These are phyloP conservation scores for Geodia barretti DNA, from an alignment of 37 sponge, comb jelly and placozoan species.

Conservation along the genomic window DNA sequence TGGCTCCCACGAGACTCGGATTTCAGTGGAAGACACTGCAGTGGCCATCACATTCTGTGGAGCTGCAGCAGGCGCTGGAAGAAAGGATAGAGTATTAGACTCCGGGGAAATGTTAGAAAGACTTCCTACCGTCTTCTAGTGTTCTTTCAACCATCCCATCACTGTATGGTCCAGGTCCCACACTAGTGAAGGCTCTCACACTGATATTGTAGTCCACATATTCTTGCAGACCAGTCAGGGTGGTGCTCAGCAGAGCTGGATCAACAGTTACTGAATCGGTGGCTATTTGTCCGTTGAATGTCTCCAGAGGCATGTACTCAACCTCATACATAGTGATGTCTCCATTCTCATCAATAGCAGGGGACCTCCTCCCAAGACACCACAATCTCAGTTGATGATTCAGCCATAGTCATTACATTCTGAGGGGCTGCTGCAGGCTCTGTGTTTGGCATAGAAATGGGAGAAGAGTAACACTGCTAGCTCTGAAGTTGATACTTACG, in stretches of 20 bases:
- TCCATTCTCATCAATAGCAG: slow-evolving; percentile 24
- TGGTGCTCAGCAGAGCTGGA: too few relatives aligned
- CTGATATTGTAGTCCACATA: background rate
- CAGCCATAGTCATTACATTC: too few relatives aligned
- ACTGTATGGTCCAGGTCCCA: slow-evolving; percentile 32
- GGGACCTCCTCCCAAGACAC: too few relatives aligned
- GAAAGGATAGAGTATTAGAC: too few relatives aligned
- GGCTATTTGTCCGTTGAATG: background rate
- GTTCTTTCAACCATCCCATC: background rate
- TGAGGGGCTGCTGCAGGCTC: too few relatives aligned
- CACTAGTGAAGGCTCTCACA: slow-evolving; percentile 14
- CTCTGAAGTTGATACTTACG: slow-evolving; percentile 8
- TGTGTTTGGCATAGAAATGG: too few relatives aligned
- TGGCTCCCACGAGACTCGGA: background rate
- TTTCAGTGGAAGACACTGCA: background rate
- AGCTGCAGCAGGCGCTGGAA: slow-evolving; percentile 17
- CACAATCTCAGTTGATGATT: too few relatives aligned
- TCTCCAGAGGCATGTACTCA: slow-evolving; percentile 18
- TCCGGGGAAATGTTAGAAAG: too few relatives aligned
- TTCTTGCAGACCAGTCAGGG: background rate
- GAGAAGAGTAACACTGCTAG: too few relatives aligned
- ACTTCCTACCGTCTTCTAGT: slow-evolving; percentile 16
- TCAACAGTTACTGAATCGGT: background rate
- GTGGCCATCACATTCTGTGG: slow-evolving; percentile 9
- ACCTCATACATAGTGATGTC: slow-evolving; percentile 37